Base-by-base conservation (phyloP, 2,113 vertebrate species). In the Cyrtonyx montezumae region DNA sequence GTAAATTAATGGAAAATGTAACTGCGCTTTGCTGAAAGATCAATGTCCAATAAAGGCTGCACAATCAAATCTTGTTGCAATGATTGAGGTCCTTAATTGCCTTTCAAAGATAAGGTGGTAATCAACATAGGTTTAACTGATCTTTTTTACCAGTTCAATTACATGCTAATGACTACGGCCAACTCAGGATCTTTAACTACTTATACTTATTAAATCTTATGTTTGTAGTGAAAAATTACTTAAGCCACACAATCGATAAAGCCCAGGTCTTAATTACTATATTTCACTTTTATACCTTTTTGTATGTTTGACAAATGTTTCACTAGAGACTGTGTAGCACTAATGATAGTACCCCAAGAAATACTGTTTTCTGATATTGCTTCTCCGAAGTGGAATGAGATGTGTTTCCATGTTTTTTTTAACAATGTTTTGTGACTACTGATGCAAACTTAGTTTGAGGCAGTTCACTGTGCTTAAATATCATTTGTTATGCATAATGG, bases 141-240 rank as follows among this genome's bases (percentile, higher is more conserved):
- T 98, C 98, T 97, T 97, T 98, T 96, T 98, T 97, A 97, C 97
- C 97, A 98, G 97, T 98, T 98, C 98, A 99, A 98, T 99, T 98
- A 98, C 98, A 97, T 98, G 93, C 97, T 98, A 98, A 98, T 98
- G 98, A 98, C 97, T 98, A 98, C 97, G 97, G 98, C 98, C 98
- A 97, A 98, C 98, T 98, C 98, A 98, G 98, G 98, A 98, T 98
- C 98, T 98, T 99, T 99, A 99, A 99, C 98, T 99, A 98, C 98
- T 98, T 98, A 97, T 96, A 94, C 98, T 98, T 98, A 98, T 99
- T 99, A 99, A 98, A 99, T 98, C 98, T 98, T 98, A 98, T 48
- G 84, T 98, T 98, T 97, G 96, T 98, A 97, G 98, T 98, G 98
- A 98, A 98, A 98, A 98, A 98, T 98, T 98, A 96, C 97, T 97